phyloP scores from a whole-genome alignment of 2,888 invertebrate genomes.

The Exocentrus adspersus region DNA sequence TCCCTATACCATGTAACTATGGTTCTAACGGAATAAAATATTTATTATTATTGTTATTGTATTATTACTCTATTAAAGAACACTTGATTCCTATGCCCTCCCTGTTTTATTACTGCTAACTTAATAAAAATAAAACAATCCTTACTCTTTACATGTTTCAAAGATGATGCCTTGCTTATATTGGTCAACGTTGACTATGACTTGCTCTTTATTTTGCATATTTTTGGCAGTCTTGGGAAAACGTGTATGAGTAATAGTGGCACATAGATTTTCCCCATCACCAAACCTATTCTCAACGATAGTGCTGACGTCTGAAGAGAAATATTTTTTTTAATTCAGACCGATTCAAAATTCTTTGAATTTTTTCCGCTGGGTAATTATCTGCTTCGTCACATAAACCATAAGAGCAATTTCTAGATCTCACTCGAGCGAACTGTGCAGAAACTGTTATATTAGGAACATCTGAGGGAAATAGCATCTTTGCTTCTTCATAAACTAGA shows the following conservation, averaged over 20 bases:
- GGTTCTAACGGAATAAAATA: too few relatives aligned
- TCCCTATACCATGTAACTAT: too few relatives aligned
- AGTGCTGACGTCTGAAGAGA: conserved; percentile 22
- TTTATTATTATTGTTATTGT: too few relatives aligned
- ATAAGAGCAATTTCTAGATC: conserved; percentile 36
- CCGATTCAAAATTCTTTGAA: conserved; percentile 51
- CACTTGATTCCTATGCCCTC: too few relatives aligned
- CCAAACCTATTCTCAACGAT: conserved; percentile 25
- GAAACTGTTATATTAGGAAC: background rate
- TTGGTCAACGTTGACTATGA: conserved; percentile 72
- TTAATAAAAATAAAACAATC: too few relatives aligned
- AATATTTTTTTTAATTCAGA: conserved; percentile 42
- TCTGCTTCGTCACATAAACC: conserved; percentile 61
- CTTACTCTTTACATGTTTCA: conserved; percentile 71
- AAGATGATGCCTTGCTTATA: conserved; percentile 76
- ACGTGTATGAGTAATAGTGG: conserved; percentile 63
- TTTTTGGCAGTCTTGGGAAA: conserved; percentile 71
- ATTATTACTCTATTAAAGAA: too few relatives aligned
- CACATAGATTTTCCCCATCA: conserved; percentile 48
- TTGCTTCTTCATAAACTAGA: too few relatives aligned
- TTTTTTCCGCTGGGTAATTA: conserved; percentile 61
- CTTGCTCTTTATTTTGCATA: conserved; percentile 69
- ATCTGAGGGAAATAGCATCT: conserved; percentile 11
- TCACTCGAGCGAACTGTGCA: background rate
- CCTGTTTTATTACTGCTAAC: too few relatives aligned